Evolutionary conservation across 2,888 invertebrate genomes (phyloP).

Genomic region (Agrochola macilenta): DNA sequence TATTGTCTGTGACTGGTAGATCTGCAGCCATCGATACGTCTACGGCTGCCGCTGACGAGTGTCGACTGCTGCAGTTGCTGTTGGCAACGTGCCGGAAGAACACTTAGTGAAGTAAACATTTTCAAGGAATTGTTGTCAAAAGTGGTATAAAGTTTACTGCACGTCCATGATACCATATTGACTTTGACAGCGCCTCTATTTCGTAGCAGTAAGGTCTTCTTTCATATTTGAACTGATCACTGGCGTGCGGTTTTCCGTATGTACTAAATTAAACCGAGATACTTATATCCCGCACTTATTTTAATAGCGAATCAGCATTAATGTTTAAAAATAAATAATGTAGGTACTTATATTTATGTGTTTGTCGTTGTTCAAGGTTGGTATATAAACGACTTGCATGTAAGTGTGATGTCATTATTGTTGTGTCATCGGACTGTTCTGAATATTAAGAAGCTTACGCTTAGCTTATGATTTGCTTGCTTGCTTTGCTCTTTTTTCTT

Average conservation of each 20-base stretch:
- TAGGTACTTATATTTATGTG: slow-evolving; percentile 31
- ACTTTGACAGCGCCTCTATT: too few relatives aligned
- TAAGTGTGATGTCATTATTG: slow-evolving; percentile 45
- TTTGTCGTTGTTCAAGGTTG: slow-evolving; percentile 40
- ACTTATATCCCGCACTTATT: slow-evolving; percentile 6
- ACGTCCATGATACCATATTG: too few relatives aligned
- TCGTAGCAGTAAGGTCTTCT: background rate
- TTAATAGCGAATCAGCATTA: slow-evolving; percentile 24
- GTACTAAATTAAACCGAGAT: background rate
- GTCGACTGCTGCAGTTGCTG: too few relatives aligned
- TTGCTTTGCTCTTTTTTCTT: too few relatives aligned
- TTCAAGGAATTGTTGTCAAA: too few relatives aligned
- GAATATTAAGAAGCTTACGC: slow-evolving; percentile 22
- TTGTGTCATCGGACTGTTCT: slow-evolving; percentile 35
- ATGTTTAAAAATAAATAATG: slow-evolving; percentile 28
- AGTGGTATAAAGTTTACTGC: too few relatives aligned
- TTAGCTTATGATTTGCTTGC: too few relatives aligned
- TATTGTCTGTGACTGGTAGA: too few relatives aligned
- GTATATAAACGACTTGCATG: background rate
- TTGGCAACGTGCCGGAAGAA: too few relatives aligned
- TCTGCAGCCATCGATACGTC: too few relatives aligned
- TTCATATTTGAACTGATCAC: background rate
- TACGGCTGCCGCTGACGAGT: too few relatives aligned
- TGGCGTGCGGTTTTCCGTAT: background rate
- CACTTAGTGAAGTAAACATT: too few relatives aligned